Conservation (phyloP, 1,140 invertebrate genomes). For the Orchestia grillus region DNA sequence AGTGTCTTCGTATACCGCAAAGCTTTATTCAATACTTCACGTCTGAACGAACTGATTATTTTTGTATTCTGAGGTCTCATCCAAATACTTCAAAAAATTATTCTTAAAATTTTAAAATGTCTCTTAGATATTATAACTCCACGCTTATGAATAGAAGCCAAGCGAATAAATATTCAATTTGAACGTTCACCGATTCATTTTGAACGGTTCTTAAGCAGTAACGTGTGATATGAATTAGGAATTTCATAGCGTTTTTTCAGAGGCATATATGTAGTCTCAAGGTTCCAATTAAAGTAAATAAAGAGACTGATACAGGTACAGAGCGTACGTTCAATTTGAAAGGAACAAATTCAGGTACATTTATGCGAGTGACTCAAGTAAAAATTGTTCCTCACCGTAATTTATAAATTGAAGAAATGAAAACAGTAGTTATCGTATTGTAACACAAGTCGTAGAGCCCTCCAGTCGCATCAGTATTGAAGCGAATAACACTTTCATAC, state of each 20-base stretch:
- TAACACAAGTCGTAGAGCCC: not conserved
- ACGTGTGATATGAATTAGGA: not conserved
- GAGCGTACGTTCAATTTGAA: not conserved
- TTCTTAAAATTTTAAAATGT: not conserved
- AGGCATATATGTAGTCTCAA: not conserved
- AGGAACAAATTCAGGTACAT: not conserved
- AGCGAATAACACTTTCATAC: not conserved
- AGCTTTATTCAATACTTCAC: not conserved
- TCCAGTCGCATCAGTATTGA: not conserved
- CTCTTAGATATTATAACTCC: not conserved
- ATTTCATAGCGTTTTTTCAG: not conserved
- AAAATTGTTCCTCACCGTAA: not conserved
- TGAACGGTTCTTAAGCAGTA: not conserved
- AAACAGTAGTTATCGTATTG: not conserved
- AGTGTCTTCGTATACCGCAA: not conserved
- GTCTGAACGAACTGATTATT: not conserved
- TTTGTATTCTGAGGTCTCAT: not conserved
- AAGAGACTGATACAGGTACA: not conserved
- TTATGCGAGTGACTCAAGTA: not conserved
- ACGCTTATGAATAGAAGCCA: not conserved
- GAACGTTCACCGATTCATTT: not conserved
- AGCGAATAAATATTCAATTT: not conserved
- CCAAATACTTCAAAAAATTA: not conserved
- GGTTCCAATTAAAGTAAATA: not conserved
- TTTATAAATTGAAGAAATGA: not conserved